Conservation (phyloP, 2,113 vertebrate species). For the Gambusia holbrooki region DNA sequence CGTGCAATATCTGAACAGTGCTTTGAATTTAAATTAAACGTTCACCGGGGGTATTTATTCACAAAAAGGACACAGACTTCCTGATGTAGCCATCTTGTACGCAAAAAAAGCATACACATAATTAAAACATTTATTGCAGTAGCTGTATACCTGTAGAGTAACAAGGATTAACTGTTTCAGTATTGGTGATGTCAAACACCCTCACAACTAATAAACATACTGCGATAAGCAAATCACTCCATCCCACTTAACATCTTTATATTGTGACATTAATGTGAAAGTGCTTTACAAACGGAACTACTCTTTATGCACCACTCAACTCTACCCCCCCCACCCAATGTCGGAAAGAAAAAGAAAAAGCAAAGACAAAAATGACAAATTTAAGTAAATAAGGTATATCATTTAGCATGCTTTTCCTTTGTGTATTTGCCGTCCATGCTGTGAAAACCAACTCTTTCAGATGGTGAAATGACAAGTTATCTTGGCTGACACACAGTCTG, state of each 20-base stretch:
- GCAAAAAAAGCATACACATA: constrained; percentile 80
- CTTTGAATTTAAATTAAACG: neutral
- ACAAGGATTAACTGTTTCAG: constrained; percentile 98
- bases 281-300: constrained; percentile 91
- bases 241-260: constrained; percentile 84
- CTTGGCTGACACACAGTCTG: constrained; percentile 67
- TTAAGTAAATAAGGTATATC: constrained; percentile 85
- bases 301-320: constrained; percentile 87
- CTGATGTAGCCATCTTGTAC: constrained; percentile 27
- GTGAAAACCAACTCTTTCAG: constrained; percentile 78
- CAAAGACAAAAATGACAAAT: constrained; percentile 84
- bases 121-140: constrained; percentile 99
- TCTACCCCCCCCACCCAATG: constrained; percentile 44
- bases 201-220: constrained; percentile 96
- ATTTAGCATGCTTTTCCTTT: constrained; percentile 91
- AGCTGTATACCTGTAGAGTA: constrained; percentile 98
- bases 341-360: constrained; percentile 82
- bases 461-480: constrained; percentile 58
- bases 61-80: constrained; percentile 31
- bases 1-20: neutral
- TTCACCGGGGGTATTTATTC: neutral
- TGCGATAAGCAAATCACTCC: constrained; percentile 95
- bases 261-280: constrained; percentile 88
- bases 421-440: constrained; percentile 94
- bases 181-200: constrained; percentile 97